Evolutionary conservation across 2,888 invertebrate species (phyloP).

Genomic region (Pardosa pseudoannulata): DNA sequence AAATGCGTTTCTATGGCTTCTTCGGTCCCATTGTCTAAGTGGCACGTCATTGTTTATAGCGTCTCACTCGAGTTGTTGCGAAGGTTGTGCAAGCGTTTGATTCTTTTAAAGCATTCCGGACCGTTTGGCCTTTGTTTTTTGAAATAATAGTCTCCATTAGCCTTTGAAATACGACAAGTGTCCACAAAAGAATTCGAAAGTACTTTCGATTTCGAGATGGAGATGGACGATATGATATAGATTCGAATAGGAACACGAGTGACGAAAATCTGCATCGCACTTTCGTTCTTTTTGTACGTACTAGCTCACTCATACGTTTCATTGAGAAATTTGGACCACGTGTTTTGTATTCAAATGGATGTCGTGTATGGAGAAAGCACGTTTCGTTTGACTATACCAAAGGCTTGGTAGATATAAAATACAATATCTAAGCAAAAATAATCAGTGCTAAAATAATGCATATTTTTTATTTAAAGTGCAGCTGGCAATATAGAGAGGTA

Average conservation of each 20-base stretch:
- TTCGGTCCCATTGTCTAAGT: constrained; percentile 38
- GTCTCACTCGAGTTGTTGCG: constrained; percentile 36
- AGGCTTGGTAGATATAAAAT: too few species aligned
- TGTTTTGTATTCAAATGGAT: too few species aligned
- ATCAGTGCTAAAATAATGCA: too few species aligned
- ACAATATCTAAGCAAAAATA: too few species aligned
- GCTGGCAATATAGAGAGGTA: too few species aligned
- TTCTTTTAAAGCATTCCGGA: constrained; percentile 19
- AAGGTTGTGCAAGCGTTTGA: constrained; percentile 23
- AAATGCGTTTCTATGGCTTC: not conserved
- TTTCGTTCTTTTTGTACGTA: not conserved
- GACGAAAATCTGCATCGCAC: not conserved
- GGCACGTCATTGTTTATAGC: not conserved
- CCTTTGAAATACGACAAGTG: constrained; percentile 28
- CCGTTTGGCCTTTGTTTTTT: constrained; percentile 43
- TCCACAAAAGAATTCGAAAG: not conserved
- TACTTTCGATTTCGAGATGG: not conserved
- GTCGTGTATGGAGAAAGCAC: too few species aligned
- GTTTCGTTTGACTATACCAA: too few species aligned
- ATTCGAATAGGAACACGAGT: not conserved
- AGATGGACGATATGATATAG: constrained; percentile 2
- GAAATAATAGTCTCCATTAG: constrained; percentile 41
- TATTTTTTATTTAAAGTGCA: too few species aligned
- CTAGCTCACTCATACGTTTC: not conserved
- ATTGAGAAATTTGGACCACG: not conserved